Conservation (phyloP, 2,888 invertebrate genomes). For the Apotomis betuletana region DNA sequence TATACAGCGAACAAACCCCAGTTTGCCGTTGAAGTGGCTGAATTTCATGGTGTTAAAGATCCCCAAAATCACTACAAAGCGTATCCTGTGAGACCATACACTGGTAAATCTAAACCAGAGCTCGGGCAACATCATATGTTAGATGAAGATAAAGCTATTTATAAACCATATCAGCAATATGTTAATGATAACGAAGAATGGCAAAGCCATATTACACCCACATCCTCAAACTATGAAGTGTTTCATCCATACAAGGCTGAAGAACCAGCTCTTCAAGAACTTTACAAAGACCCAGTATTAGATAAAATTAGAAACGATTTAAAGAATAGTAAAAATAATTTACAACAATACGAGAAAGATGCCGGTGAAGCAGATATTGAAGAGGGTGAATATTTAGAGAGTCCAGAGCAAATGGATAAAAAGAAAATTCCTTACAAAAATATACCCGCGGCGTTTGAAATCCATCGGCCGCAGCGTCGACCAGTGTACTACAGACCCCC, state of each 20-base stretch:
- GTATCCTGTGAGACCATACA: constrained; percentile 65
- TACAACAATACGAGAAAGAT: constrained; percentile 68
- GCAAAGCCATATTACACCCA: constrained; percentile 55
- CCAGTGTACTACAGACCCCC: constrained; percentile 70
- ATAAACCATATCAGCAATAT: constrained; percentile 63
- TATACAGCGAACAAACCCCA: constrained; percentile 74
- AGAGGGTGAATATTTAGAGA: constrained; percentile 71
- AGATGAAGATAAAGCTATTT: constrained; percentile 54
- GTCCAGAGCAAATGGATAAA: constrained; percentile 64
- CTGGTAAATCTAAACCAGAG: constrained; percentile 58
- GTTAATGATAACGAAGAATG: constrained; percentile 54
- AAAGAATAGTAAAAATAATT: constrained; percentile 60
- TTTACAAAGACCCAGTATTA: constrained; percentile 71
- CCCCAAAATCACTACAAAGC: constrained; percentile 69
- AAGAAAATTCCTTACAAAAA: constrained; percentile 70
- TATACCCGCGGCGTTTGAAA: constrained; percentile 66
- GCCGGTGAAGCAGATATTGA: constrained; percentile 65
- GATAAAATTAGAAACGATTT: constrained; percentile 68
- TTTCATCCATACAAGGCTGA: constrained; percentile 77
- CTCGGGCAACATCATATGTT: constrained; percentile 68
- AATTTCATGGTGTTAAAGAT: constrained; percentile 69
- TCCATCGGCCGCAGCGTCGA: constrained; percentile 67
- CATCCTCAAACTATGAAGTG: constrained; percentile 66
- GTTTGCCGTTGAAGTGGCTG: constrained; percentile 70
- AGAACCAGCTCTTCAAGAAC: constrained; percentile 64